phyloP scores from a whole-genome alignment of 2,113 vertebrate genomes.

The Mormyrus lacerda region DNA sequence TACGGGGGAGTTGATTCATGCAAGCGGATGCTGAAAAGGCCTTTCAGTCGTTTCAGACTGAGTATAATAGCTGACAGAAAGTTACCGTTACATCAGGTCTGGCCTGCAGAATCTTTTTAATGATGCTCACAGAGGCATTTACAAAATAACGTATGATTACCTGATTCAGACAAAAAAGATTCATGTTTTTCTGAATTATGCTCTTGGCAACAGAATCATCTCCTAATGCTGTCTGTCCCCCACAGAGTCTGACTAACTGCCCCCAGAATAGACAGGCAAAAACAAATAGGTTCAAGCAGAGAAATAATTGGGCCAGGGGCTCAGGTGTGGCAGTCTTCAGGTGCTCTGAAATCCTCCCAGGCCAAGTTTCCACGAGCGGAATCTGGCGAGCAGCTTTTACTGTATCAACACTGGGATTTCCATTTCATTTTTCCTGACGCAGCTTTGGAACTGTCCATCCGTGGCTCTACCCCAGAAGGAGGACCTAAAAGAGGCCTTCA shows the following conservation, averaged over 20 bases:
- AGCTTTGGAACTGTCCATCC: not conserved
- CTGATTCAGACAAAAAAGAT: not conserved
- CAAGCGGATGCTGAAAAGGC: not conserved
- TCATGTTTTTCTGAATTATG: not conserved
- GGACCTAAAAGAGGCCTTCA: not conserved
- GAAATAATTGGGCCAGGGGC: not conserved
- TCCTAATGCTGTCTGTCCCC: not conserved
- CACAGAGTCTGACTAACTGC: not conserved
- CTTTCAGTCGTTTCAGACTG: not conserved
- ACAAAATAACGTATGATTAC: not conserved
- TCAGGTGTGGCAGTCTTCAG: not conserved
- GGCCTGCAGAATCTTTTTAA: not conserved
- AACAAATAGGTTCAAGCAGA: not conserved
- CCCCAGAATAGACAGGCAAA: not conserved
- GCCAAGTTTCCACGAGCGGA: not conserved
- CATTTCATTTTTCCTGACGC: not conserved
- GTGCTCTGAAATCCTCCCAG: not conserved
- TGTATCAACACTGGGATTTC: not conserved
- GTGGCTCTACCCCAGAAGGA: not conserved
- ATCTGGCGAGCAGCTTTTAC: not conserved
- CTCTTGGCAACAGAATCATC: not conserved
- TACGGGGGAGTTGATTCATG: not conserved
- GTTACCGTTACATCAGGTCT: not conserved
- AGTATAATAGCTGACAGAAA: not conserved
- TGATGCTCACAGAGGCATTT: not conserved